Evolutionary conservation across 2,888 invertebrate genomes (phyloP).

Genomic region (Perithous albicinctus): DNA sequence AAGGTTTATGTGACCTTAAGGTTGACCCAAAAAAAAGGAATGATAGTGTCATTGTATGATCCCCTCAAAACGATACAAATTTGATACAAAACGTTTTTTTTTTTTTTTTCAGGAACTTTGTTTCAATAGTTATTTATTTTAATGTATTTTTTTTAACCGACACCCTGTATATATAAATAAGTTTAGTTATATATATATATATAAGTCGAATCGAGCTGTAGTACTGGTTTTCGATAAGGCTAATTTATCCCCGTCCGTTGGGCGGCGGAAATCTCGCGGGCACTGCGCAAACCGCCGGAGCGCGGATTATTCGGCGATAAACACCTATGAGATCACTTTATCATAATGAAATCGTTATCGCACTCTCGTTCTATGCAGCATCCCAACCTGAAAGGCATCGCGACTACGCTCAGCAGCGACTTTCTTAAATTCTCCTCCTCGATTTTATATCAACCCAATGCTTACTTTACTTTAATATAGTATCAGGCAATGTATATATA

Average conservation of each 20-base stretch:
- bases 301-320: conserved; percentile 65
- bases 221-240: conserved; percentile 63
- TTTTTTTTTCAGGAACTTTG: too few species aligned
- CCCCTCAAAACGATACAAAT: too few species aligned
- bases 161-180: conserved; percentile 27
- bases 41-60: too few species aligned
- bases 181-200: conserved; percentile 15
- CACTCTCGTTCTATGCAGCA: neutral
- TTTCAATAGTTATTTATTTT: too few species aligned
- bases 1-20: too few species aligned
- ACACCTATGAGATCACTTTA: conserved; percentile 62
- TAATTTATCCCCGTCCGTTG: conserved; percentile 58
- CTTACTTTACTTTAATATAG: conserved; percentile 4
- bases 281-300: neutral
- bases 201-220: conserved; percentile 21
- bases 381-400: neutral
- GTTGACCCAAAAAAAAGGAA: too few species aligned
- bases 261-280: conserved; percentile 48
- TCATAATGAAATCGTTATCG: conserved; percentile 64
- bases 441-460: conserved; percentile 1
- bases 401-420: conserved; percentile 19
- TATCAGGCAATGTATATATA: neutral
- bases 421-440: conserved; percentile 10
- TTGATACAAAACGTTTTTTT: too few species aligned
- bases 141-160: too few species aligned